phyloP scores from a whole-genome alignment of 2,113 vertebrate species.

The Corythoichthys intestinalis region DNA sequence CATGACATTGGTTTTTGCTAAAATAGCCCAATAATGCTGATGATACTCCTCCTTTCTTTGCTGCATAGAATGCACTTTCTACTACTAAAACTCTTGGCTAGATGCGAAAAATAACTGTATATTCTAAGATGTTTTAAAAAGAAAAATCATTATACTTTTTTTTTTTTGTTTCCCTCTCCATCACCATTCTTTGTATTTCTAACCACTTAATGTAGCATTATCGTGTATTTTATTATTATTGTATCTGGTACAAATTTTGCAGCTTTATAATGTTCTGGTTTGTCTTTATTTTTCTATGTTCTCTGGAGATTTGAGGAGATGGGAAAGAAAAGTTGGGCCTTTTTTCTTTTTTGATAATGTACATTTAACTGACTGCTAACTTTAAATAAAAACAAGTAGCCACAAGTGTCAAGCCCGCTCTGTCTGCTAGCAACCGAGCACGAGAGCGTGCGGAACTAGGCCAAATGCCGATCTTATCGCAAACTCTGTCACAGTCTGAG shows the following conservation, averaged over 20 bases:
- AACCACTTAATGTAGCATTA: conserved; percentile 82
- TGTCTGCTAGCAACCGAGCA: not conserved
- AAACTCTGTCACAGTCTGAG: not conserved
- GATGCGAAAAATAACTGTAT: conserved; percentile 64
- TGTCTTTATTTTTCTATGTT: conserved; percentile 53
- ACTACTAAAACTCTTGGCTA: conserved; percentile 74
- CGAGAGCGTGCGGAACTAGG: not conserved
- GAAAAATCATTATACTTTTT: conserved; percentile 72
- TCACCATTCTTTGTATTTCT: conserved; percentile 76
- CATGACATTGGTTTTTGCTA: conserved; percentile 38
- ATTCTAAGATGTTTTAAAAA: conserved; percentile 74
- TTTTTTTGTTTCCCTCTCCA: not conserved
- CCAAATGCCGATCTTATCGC: not conserved
- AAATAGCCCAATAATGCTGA: conserved; percentile 28
- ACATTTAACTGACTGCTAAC: conserved; percentile 82
- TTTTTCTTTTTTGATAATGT: conserved; percentile 80
- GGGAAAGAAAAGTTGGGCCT: conserved; percentile 70
- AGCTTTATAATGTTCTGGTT: conserved; percentile 69
- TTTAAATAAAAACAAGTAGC: conserved; percentile 76
- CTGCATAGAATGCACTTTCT: conserved; percentile 85
- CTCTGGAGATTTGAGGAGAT: conserved; percentile 59
- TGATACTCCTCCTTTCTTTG: conserved; percentile 73
- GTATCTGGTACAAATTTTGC: conserved; percentile 81
- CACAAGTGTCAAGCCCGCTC: conserved; percentile 53
- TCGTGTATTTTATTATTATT: conserved; percentile 77